These are phyloP conservation scores for Teinopalpus imperialis DNA, from an alignment of 2,888 invertebrate species.

Conservation along the genomic window DNA sequence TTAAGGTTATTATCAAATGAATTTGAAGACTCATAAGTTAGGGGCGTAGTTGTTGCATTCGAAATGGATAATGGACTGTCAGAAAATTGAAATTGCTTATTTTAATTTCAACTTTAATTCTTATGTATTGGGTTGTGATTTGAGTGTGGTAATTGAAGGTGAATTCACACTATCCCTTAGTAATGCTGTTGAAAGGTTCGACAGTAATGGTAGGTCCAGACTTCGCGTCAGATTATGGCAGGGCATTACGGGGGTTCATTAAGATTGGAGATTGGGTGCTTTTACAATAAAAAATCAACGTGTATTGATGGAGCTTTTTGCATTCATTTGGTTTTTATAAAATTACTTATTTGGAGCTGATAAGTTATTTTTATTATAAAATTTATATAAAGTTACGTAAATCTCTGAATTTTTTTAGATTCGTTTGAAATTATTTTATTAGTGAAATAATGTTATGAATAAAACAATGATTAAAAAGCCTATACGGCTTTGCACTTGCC, in stretches of 20 bases:
- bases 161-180: slow-evolving; percentile 38
- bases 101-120: background rate
- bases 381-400: too few relatives aligned
- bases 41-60: slow-evolving; percentile 39
- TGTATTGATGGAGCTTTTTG: slow-evolving; percentile 6
- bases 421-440: too few relatives aligned
- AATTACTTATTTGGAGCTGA: slow-evolving; percentile 8
- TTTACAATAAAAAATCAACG: slow-evolving; percentile 25
- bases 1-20: slow-evolving; percentile 20
- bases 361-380: too few relatives aligned
- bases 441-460: too few relatives aligned
- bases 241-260: slow-evolving; percentile 30
- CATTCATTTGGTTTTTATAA: slow-evolving; percentile 1
- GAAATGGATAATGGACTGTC: slow-evolving; percentile 52
- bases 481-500: too few relatives aligned
- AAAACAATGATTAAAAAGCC: too few relatives aligned
- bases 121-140: slow-evolving; percentile 9
- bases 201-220: slow-evolving; percentile 54
- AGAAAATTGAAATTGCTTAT: slow-evolving; percentile 18
- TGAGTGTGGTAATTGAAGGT: slow-evolving; percentile 26
- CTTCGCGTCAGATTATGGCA: slow-evolving; percentile 20
- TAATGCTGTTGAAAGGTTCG: slow-evolving; percentile 41
- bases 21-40: slow-evolving; percentile 18
- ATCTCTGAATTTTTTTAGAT: too few relatives aligned
- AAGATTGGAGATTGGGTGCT: slow-evolving; percentile 24